phyloP scores from a whole-genome alignment of 2,113 vertebrate species.

The Ameiurus melas region DNA sequence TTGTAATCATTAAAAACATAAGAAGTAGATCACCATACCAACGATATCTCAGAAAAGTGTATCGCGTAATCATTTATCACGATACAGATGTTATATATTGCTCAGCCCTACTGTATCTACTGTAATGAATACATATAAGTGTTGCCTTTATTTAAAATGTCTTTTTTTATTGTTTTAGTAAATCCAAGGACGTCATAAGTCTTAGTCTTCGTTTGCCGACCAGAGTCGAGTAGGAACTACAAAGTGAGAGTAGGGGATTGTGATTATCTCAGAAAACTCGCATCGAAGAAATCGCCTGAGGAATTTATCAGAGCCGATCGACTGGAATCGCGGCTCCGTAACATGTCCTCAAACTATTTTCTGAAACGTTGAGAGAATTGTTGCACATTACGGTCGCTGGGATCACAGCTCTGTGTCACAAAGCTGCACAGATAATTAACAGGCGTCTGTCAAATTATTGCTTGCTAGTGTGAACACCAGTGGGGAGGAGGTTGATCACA shows the following conservation, averaged over 20 bases:
- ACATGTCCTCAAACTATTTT: background rate
- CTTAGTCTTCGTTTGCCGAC: background rate
- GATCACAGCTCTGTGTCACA: background rate
- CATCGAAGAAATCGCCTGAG: background rate
- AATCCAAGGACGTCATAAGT: background rate
- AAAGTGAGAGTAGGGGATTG: background rate
- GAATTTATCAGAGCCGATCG: background rate
- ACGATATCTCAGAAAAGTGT: too few relatives aligned
- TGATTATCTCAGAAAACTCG: background rate
- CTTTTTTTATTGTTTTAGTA: background rate
- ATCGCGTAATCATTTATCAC: too few relatives aligned
- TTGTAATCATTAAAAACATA: too few relatives aligned
- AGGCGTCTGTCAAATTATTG: background rate
- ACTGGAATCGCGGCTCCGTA: too few relatives aligned
- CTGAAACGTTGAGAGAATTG: background rate
- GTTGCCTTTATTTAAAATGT: background rate
- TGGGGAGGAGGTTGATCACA: slow-evolving; percentile 16
- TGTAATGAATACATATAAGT: background rate
- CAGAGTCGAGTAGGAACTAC: background rate
- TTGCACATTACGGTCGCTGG: background rate
- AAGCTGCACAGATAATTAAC: background rate
- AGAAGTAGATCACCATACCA: too few relatives aligned
- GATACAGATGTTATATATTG: too few relatives aligned
- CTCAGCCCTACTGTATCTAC: background rate
- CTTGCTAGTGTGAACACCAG: background rate